phyloP scores from a whole-genome alignment of 2,888 invertebrate genomes.

The Antitype chi region DNA sequence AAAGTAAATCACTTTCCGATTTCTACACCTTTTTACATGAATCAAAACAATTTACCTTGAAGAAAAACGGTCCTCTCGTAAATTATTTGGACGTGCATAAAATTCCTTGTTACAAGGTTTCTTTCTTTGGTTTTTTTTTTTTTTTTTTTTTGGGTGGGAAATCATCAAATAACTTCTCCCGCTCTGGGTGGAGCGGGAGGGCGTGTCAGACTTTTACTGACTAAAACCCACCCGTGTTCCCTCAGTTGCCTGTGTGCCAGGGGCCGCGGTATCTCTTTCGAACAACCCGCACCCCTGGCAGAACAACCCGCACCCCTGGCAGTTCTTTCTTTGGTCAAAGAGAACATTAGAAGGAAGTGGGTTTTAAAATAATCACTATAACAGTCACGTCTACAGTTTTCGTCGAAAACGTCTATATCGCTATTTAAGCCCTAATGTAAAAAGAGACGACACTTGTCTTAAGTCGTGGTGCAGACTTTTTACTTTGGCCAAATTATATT shows the following conservation, averaged over 20 bases:
- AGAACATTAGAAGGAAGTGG: conserved; percentile 5
- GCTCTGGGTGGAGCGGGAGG: too few species aligned
- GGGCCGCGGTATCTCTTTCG: too few species aligned
- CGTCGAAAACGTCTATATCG: neutral
- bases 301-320: too few species aligned
- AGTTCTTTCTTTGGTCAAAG: conserved; percentile 31
- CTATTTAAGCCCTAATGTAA: neutral
- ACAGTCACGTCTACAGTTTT: conserved; percentile 18
- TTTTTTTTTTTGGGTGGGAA: too few species aligned
- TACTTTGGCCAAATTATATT: neutral
- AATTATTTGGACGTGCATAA: conserved; percentile 53
- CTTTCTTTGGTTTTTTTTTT: conserved; percentile 25
- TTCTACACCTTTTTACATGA: conserved; percentile 44
- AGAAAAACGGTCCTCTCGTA: conserved; percentile 41
- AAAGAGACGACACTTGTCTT: neutral
- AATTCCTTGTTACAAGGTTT: conserved; percentile 47
- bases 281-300: too few species aligned
- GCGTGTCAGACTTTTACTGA: too few species aligned
- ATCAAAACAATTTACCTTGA: conserved; percentile 38
- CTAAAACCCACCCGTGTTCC: too few species aligned
- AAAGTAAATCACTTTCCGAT: conserved; percentile 61
- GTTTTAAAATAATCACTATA: conserved; percentile 5
- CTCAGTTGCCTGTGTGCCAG: too few species aligned
- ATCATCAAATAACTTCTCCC: too few species aligned
- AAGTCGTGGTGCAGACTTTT: neutral